Conservation (phyloP, 2,797 vertebrate species). For the Trachurus trachurus region DNA sequence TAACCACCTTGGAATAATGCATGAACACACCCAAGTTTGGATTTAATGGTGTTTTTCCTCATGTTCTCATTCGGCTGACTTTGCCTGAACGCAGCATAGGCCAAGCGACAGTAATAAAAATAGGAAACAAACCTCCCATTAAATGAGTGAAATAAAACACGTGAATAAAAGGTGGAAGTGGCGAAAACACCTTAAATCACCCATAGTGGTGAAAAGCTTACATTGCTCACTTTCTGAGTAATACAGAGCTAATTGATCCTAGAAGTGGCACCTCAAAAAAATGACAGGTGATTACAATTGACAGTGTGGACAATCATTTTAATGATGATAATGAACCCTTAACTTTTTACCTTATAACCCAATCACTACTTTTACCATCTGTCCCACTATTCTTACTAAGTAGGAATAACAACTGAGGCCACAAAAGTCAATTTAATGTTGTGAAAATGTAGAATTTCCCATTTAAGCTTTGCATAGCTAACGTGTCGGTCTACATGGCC, state of each 20-base stretch:
- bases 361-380: too few species aligned
- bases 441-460: neutral
- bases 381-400: neutral
- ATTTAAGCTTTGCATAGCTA: neutral
- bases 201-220: too few species aligned
- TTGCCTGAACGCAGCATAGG: neutral
- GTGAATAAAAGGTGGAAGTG: neutral
- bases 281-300: too few species aligned
- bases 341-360: too few species aligned
- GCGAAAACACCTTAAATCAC: too few species aligned
- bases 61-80: neutral
- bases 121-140: neutral
- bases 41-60: neutral
- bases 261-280: too few species aligned
- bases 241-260: too few species aligned
- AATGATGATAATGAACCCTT: too few species aligned
- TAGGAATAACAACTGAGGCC: neutral
- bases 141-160: neutral
- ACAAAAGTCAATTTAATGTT: neutral
- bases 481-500: slow-evolving; percentile 17
- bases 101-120: neutral
- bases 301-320: too few species aligned
- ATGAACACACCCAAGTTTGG: neutral
- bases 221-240: too few species aligned
- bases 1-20: neutral